Percentiles rank a stretch among this genome's conserved stretches.
Conservation (phyloP, 2,113 vertebrate species). For the Sceloporus undulatus region DNA sequence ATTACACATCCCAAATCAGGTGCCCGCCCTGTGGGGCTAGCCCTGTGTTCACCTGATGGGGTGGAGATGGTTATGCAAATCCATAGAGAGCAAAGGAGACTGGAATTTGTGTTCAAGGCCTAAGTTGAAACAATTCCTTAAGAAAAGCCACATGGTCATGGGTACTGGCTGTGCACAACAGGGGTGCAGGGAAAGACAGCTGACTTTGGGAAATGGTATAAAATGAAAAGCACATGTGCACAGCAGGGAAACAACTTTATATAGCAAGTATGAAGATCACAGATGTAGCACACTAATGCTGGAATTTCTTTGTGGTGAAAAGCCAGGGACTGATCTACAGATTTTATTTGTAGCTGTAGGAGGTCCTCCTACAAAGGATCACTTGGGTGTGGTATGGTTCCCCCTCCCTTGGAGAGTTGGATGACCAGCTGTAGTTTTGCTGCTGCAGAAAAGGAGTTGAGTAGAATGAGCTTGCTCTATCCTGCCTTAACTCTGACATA, state of each 20-base stretch:
- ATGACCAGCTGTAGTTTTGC: constrained; percentile 2
- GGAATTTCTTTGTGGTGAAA: constrained; percentile 29
- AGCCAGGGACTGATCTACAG: background rate
- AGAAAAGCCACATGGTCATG: constrained; percentile 25
- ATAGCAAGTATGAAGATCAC: constrained; percentile 14
- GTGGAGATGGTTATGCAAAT: constrained; percentile 18
- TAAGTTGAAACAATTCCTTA: constrained; percentile 44
- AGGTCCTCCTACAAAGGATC: background rate
- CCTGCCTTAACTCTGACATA: too few species aligned
- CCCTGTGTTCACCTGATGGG: background rate
- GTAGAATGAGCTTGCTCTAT: too few species aligned
- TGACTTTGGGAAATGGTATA: constrained; percentile 65
- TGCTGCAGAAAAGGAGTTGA: background rate
- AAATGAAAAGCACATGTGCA: constrained; percentile 58
- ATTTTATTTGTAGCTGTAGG: constrained; percentile 2
- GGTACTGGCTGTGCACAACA: constrained; percentile 57
- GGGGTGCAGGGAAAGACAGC: constrained; percentile 46
- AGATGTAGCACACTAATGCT: constrained; percentile 9
- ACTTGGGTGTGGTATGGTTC: constrained; percentile 3
- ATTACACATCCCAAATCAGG: background rate
- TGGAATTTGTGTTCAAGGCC: constrained; percentile 32
- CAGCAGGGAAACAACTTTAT: constrained; percentile 30
- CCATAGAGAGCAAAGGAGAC: constrained; percentile 48
- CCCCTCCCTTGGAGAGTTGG: background rate
- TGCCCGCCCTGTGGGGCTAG: background rate